Percentiles rank a stretch among this genome's conserved stretches.
These are phyloP conservation scores for Osmerus eperlanus DNA, from an alignment of 2,113 vertebrate genomes.

Conservation along the genomic window DNA sequence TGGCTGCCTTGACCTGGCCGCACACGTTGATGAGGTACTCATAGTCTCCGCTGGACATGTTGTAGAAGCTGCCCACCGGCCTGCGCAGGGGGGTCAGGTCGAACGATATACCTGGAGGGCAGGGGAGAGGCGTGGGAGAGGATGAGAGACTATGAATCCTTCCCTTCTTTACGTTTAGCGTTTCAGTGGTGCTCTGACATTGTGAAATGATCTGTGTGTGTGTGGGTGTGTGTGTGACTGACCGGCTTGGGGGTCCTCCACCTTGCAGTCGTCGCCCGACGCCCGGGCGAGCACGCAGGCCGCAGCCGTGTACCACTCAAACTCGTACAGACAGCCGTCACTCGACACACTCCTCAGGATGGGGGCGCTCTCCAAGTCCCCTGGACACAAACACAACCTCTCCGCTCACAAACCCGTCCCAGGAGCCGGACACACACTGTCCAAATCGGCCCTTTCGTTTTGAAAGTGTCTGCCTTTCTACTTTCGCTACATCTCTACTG, in stretches of 20 bases:
- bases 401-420: too few relatives aligned
- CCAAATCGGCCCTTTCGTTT: too few relatives aligned
- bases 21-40: conserved; percentile 86
- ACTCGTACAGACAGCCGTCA: conserved; percentile 74
- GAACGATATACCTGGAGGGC: conserved; percentile 79
- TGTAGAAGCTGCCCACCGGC: conserved; percentile 62
- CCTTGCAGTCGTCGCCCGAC: conserved; percentile 83
- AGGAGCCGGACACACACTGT: too few relatives aligned
- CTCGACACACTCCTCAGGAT: conserved; percentile 68
- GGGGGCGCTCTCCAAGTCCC: conserved; percentile 86
- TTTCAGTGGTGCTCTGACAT: background rate
- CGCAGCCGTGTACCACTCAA: conserved; percentile 89
- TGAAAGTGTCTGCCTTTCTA: background rate
- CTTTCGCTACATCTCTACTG: too few relatives aligned
- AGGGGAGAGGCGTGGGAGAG: background rate
- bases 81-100: conserved; percentile 84
- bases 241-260: conserved; percentile 88
- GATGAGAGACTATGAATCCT: background rate
- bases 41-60: conserved; percentile 68
- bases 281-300: conserved; percentile 87
- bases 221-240: conserved; percentile 34
- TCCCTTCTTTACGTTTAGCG: background rate
- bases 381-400: conserved; percentile 53
- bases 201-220: background rate
- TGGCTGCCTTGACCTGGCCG: conserved; percentile 55